phyloP scores from a whole-genome alignment of 92 coral and sea anemone species.

The Pocillopora grandis region DNA sequence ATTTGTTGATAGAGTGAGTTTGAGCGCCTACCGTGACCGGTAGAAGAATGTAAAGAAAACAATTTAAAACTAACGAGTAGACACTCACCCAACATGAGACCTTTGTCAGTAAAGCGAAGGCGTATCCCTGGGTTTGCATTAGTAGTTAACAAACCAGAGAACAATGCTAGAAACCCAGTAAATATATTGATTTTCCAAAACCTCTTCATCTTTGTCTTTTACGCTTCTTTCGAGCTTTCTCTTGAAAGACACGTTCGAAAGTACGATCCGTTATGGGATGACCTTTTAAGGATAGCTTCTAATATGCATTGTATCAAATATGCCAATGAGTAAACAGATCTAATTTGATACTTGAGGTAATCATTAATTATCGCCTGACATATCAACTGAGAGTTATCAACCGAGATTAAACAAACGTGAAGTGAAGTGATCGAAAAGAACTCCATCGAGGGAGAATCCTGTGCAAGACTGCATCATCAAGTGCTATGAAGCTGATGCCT shows the following conservation, averaged over 20 bases:
- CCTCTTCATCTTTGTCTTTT: neutral
- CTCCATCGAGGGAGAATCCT: neutral
- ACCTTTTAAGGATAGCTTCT: constrained; percentile 4
- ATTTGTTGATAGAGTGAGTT: neutral
- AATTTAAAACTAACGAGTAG: neutral
- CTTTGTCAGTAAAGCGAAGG: constrained; percentile 83
- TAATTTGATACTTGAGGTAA: constrained; percentile 3
- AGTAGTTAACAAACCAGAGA: constrained; percentile 1
- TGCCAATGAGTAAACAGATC: constrained; percentile 10
- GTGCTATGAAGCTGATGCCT: constrained; percentile 8
- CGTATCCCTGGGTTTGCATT: constrained; percentile 79
- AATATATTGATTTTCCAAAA: neutral
- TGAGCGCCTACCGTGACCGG: neutral
- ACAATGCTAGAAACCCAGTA: neutral
- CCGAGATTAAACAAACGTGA: neutral
- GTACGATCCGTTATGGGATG: constrained; percentile 10
- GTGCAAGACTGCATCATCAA: too few relatives aligned
- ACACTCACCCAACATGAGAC: constrained; percentile 76
- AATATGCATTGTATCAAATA: constrained; percentile 5
- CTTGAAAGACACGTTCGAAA: neutral
- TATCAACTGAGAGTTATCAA: neutral
- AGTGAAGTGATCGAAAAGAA: neutral
- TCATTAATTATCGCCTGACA: neutral
- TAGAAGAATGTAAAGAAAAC: neutral
- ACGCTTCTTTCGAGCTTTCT: neutral